Evolutionary conservation across 2,888 invertebrate genomes (phyloP).

Genomic region (Biston stratarius): DNA sequence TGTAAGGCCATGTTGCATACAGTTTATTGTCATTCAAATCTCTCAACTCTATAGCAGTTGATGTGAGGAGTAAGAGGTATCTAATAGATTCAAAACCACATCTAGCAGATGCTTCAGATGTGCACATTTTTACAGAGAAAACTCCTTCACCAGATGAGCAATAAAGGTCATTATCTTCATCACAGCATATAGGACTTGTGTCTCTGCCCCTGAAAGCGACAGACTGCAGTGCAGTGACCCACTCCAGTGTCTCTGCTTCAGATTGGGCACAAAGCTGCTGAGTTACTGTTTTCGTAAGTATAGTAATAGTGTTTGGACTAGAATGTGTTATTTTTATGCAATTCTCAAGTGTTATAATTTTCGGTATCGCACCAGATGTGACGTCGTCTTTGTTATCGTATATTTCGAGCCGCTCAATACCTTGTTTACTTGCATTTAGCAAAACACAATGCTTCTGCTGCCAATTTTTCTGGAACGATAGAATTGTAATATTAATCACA

Average conservation of each 20-base stretch:
- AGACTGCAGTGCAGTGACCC: slow-evolving; percentile 92
- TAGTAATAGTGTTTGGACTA: slow-evolving; percentile 88
- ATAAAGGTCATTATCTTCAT: slow-evolving; percentile 96
- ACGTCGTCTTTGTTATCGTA: slow-evolving; percentile 93
- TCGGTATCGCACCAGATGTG: slow-evolving; percentile 87
- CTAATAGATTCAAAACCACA: slow-evolving; percentile 90
- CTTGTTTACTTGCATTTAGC: slow-evolving; percentile 93
- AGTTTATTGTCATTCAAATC: slow-evolving; percentile 88
- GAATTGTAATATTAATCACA: slow-evolving; percentile 26
- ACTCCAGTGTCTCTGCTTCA: slow-evolving; percentile 90
- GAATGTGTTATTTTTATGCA: slow-evolving; percentile 93
- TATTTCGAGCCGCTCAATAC: slow-evolving; percentile 94
- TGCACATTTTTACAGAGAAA: slow-evolving; percentile 91
- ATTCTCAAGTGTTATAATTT: slow-evolving; percentile 94
- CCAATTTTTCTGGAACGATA: slow-evolving; percentile 91
- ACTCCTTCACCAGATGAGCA: slow-evolving; percentile 94
- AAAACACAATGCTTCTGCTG: slow-evolving; percentile 92
- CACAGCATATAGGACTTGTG: slow-evolving; percentile 87
- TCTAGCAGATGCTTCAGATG: slow-evolving; percentile 92
- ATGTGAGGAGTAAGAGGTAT: slow-evolving; percentile 91
- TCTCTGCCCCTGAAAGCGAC: slow-evolving; percentile 92
- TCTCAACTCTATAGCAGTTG: slow-evolving; percentile 91
- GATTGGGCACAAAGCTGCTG: slow-evolving; percentile 86
- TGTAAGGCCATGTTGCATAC: slow-evolving; percentile 93
- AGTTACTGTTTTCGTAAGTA: slow-evolving; percentile 92